Conservation (phyloP, 1,140 invertebrate species). For the Pteromalus puparum region DNA sequence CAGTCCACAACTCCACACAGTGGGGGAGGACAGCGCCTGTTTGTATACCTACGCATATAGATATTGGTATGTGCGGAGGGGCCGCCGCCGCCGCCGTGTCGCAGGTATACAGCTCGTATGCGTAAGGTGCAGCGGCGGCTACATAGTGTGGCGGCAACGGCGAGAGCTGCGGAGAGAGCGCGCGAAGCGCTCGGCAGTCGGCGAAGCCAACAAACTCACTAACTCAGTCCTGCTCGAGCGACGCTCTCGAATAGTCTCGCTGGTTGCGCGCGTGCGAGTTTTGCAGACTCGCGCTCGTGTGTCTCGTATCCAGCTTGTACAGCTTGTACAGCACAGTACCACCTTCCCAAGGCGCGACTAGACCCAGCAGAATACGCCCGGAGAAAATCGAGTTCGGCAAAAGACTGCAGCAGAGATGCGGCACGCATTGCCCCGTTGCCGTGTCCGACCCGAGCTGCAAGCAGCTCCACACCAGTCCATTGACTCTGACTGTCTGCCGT, state of each 20-base stretch:
- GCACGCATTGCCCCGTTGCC: neutral
- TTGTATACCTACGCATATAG: no score
- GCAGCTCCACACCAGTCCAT: no score
- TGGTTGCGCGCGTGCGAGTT: slow-evolving; percentile 27
- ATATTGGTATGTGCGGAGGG: neutral
- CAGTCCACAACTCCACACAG: no score
- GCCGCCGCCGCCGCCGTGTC: neutral
- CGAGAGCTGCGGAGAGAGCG: slow-evolving; percentile 42
- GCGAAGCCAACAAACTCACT: slow-evolving; percentile 67
- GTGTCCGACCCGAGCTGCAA: neutral
- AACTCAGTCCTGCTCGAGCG: slow-evolving; percentile 65
- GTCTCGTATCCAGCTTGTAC: no score
- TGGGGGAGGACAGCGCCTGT: no score
- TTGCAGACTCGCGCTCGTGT: neutral
- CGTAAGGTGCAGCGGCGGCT: neutral
- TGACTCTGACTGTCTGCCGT: no score
- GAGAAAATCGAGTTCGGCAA: neutral
- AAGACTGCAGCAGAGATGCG: slow-evolving; percentile 5
- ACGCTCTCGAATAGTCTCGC: slow-evolving; percentile 56
- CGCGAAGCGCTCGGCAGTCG: slow-evolving; percentile 47
- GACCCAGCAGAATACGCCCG: no score
- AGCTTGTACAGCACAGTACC: no score
- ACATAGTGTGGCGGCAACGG: neutral
- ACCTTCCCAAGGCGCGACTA: no score
- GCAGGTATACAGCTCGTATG: no score